Evolutionary conservation across 1,140 invertebrate species (phyloP).

Genomic region (Acyrthosiphon pisum): DNA sequence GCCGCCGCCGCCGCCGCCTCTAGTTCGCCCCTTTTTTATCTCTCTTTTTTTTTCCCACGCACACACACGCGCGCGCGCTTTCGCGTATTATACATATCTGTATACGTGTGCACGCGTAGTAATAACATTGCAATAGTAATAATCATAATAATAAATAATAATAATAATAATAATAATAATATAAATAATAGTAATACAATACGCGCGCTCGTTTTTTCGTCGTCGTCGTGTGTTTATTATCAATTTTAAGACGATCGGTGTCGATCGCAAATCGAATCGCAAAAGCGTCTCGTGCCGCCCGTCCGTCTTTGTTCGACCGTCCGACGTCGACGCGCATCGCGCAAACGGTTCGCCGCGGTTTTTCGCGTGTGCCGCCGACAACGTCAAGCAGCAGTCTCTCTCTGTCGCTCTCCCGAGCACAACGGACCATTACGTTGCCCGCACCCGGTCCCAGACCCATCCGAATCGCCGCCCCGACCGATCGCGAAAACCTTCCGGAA

Average conservation of each 20-base stretch:
- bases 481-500: constrained; percentile 2
- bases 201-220: background rate
- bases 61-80: constrained; percentile 18
- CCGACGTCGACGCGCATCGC: background rate
- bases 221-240: background rate
- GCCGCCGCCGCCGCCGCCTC: background rate
- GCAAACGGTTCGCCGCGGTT: background rate
- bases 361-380: background rate
- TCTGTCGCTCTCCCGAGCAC: background rate
- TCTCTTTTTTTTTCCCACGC: background rate
- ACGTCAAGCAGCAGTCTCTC: background rate
- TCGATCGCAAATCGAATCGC: background rate
- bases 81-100: background rate
- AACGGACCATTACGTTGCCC: background rate
- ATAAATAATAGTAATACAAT: background rate
- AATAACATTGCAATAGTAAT: background rate
- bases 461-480: background rate
- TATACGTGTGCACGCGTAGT: background rate
- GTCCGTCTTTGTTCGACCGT: constrained; percentile 19
- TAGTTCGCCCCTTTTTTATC: constrained; percentile 40
- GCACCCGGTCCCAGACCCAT: background rate
- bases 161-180: background rate
- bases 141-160: background rate
- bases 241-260: background rate
- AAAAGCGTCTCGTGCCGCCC: background rate